phyloP scores from a whole-genome alignment of 1,140 invertebrate genomes.

The Drosophila oshimai region DNA sequence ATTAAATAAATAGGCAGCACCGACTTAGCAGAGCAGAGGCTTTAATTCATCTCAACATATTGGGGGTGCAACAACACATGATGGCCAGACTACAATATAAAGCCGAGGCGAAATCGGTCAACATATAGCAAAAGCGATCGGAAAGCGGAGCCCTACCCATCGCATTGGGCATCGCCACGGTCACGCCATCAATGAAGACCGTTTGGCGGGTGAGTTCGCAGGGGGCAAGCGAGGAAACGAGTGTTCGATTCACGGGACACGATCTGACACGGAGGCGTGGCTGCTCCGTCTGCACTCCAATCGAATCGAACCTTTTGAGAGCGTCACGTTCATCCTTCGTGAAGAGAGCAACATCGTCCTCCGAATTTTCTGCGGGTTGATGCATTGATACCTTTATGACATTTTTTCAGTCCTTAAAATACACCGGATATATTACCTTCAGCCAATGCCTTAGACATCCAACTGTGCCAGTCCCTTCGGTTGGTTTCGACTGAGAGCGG shows the following conservation, averaged over 20 bases:
- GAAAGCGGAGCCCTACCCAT: conserved; percentile 35
- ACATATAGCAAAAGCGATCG: conserved; percentile 71
- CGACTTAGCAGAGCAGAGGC: background rate
- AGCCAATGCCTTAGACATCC: conserved; percentile 28
- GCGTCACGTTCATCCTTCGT: background rate
- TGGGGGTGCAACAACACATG: conserved; percentile 74
- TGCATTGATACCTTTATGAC: background rate
- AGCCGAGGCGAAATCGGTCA: conserved; percentile 67
- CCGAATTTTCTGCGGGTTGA: conserved; percentile 49
- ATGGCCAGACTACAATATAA: conserved; percentile 71
- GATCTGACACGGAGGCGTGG: conserved; percentile 18
- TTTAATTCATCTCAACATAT: conserved; percentile 60
- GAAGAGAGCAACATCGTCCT: conserved; percentile 49
- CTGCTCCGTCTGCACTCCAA: conserved; percentile 56
- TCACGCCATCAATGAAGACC: conserved; percentile 46
- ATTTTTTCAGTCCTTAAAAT: too few species aligned
- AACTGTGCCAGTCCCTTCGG: conserved; percentile 35
- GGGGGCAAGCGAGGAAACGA: conserved; percentile 10
- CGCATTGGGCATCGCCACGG: conserved; percentile 18
- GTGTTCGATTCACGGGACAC: background rate
- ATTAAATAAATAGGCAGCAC: background rate
- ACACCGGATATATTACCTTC: too few species aligned
- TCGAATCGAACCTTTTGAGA: background rate
- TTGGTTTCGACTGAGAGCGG: background rate
- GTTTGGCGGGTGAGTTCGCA: conserved; percentile 54